Base-by-base conservation (phyloP, 2,797 vertebrate genomes). In the Fringilla coelebs region DNA sequence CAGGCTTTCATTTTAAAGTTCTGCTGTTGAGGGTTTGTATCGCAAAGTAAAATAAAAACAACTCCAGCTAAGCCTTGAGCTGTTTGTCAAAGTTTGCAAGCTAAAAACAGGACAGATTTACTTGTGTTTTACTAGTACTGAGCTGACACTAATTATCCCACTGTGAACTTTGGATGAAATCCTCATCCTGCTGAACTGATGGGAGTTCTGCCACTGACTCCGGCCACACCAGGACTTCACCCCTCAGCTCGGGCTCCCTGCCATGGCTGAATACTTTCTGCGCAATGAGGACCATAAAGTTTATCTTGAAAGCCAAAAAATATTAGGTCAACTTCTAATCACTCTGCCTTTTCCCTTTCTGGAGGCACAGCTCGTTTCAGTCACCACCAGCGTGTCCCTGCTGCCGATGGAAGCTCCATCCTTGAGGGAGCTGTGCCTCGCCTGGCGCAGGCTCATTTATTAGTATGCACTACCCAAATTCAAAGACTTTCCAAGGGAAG, bases 401-500 rank as follows among this genome's bases (percentile, higher is more conserved):
- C 66, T 9, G 20, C 45, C 0, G 4, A 31, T 3, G 46, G 74
- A 45, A 65, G 80, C 72, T 83, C 52, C 54, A 52, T 40, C 75
- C 82, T 75, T 51, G 13, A 6, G 87, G 87, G 79, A 91, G 72
- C 79, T 16, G 45, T 12, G 54, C 77, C 78, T n/a, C 31, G 16
- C 55, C 89, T 26, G 65, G 48, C 2, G 5, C 29, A 34, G 52
- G 61, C 41, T 91, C 65, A 52, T 94, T 81, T 93, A 96, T 96
- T 94, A 96, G 93, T 93, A 96, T 94, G 93, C 94, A 7, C 88
- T 92, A 71, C 93, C 95, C 92, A 96, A 96, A 97, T 96, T 95
- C 96, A 95, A 97, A 97, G 95, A 94, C 95, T 96, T 96, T 82
- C 94, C 94, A 96, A 95, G 96, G 94, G 94, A 94, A 97, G 93